Base-by-base conservation (phyloP, 2,797 vertebrate species). In the Spinus pinus region DNA sequence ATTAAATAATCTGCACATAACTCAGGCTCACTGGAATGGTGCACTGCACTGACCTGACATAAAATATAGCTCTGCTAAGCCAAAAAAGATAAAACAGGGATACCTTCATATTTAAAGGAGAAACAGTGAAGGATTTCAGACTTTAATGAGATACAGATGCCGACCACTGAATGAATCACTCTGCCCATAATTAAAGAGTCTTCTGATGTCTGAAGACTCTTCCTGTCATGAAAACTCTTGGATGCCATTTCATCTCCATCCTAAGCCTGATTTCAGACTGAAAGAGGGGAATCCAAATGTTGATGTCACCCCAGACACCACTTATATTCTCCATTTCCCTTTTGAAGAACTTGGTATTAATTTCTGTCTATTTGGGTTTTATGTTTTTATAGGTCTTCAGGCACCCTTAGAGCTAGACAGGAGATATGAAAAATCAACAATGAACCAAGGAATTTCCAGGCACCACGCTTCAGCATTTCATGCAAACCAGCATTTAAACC, bases 171-270 rank as follows among this genome's bases (percentile, higher is more conserved):
- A 98, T 98, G 98, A 98, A 98, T 98, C 97, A 98, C 97, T 97
- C 97, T 95, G 97, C 96, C 98, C 94, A 90, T 96, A 96, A 98
- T 97, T 95, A 96, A 93, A 97, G 93, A 97, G 96, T 97, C 98
- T 96, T 98, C 98, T 98, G 98, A 98, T 98, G 98, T 98, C 98
- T 98, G 98, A 98, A 98, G 96, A 93, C 97, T 98, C 97, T 97
- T 98, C 98, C 98, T 98, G 98, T 98, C 97, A 98, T 98, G 98
- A 97, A 98, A 97, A 98, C 97, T 86, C 97, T 97, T 96, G 97
- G 97, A 98, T 97, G 96, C 98, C 97, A 98, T 98, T 98, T 98
- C 97, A 97, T 98, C 97, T 97, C 97, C 88, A 91, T 93, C 82
- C 70, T 92, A 89, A 97, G 94, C 88, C 90, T 84, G 96, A 96